Evolutionary conservation across 2,888 invertebrate genomes (phyloP).

Genomic region (Auanema sp.): DNA sequence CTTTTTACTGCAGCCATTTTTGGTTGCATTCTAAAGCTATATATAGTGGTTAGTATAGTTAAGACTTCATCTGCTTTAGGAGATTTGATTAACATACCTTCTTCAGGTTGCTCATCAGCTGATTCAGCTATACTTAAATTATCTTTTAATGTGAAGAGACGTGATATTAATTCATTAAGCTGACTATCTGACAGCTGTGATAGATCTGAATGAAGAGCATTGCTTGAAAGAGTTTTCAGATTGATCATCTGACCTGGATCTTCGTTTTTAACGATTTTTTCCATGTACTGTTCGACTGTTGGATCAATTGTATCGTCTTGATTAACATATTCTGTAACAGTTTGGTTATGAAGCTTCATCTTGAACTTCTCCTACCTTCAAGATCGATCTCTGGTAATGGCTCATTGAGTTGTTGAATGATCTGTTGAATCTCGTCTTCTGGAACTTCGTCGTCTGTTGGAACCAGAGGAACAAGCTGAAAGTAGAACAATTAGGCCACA

Average conservation of each 20-base stretch:
- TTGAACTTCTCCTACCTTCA: constrained; percentile 18
- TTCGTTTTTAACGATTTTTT: constrained; percentile 32
- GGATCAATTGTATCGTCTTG: constrained; percentile 27
- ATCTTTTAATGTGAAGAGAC: constrained; percentile 16
- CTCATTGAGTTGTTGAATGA: constrained; percentile 37
- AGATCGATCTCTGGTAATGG: constrained; percentile 25
- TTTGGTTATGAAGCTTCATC: constrained; percentile 2
- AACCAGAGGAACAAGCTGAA: constrained; percentile 16
- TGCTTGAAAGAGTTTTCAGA: background rate
- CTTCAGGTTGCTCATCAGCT: constrained; percentile 16
- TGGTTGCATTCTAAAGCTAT: background rate
- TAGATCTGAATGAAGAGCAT: constrained; percentile 29
- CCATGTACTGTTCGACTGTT: constrained; percentile 28
- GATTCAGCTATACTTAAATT: constrained; percentile 7
- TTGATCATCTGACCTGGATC: constrained; percentile 15
- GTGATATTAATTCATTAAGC: constrained; percentile 22
- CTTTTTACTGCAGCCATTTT: background rate
- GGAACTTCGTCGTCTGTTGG: constrained; percentile 17
- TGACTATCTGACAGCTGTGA: constrained; percentile 33
- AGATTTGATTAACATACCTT: constrained; percentile 2
- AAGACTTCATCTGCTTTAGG: background rate
- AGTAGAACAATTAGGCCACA: background rate
- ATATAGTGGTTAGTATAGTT: background rate
- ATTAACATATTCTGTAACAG: constrained; percentile 23
- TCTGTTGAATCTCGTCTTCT: constrained; percentile 24